These are phyloP conservation scores for Drosophila jambulina DNA, from an alignment of 1,140 invertebrate species.

Conservation along the genomic window DNA sequence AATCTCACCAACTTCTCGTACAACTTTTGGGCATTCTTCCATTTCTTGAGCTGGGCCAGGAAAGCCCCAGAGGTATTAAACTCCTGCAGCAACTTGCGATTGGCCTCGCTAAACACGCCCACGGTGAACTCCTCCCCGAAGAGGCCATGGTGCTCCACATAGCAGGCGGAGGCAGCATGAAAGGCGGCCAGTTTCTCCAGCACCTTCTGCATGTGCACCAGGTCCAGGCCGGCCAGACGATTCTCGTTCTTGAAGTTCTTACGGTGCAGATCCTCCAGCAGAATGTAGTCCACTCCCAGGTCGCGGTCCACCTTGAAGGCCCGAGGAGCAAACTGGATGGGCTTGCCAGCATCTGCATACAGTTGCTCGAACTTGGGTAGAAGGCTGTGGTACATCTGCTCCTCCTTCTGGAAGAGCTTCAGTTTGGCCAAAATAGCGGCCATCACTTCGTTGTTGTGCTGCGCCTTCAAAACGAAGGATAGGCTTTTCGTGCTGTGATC, in stretches of 20 bases:
- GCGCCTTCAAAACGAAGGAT: conserved; percentile 72
- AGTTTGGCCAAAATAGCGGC: conserved; percentile 57
- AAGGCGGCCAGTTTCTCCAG: conserved; percentile 87
- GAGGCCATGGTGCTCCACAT: conserved; percentile 75
- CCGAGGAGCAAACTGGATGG: conserved; percentile 69
- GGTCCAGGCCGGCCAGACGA: conserved; percentile 86
- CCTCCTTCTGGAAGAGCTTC: conserved; percentile 74
- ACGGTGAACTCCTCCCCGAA: conserved; percentile 72
- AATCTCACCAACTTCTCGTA: conserved; percentile 73
- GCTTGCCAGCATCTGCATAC: conserved; percentile 59
- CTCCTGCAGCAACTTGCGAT: conserved; percentile 73
- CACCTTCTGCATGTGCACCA: conserved; percentile 85
- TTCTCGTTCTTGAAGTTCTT: conserved; percentile 87
- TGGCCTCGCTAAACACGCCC: conserved; percentile 66
- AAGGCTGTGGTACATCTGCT: conserved; percentile 70
- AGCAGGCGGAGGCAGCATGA: conserved; percentile 86
- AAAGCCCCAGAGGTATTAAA: conserved; percentile 72
- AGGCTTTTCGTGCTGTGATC: conserved; percentile 61
- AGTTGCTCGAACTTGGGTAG: conserved; percentile 78
- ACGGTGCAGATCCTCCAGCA: conserved; percentile 86
- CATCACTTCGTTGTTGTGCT: conserved; percentile 66
- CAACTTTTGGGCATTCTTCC: conserved; percentile 72
- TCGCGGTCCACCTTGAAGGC: conserved; percentile 74
- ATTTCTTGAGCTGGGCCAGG: conserved; percentile 74
- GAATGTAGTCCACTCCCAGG: conserved; percentile 79